A percentile compares a stretch with the other conserved stretches of the same genome.
Conservation (phyloP, 2,888 invertebrate genomes). For the Conops quadrifasciatus region DNA sequence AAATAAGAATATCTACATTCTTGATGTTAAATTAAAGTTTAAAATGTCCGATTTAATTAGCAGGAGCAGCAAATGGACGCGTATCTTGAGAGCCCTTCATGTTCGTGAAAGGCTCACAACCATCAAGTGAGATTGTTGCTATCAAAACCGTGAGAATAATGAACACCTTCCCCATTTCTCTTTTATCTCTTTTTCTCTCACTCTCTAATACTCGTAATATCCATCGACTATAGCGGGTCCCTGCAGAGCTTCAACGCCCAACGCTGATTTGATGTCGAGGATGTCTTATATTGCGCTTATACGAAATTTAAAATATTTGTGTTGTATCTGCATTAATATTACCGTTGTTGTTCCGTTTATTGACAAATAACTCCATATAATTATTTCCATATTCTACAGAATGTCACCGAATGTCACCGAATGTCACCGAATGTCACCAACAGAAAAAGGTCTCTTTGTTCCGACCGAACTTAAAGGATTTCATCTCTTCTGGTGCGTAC, state of each 20-base stretch:
- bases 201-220: background rate
- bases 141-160: too few species aligned
- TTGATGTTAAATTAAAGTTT: too few species aligned
- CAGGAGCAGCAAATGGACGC: too few species aligned
- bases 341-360: conserved; percentile 13
- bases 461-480: conserved; percentile 32
- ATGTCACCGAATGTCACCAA: conserved; percentile 11
- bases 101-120: too few species aligned
- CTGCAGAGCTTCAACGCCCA: background rate
- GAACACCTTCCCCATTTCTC: background rate
- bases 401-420: too few species aligned
- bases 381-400: conserved; percentile 33
- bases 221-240: background rate
- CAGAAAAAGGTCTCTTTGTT: too few species aligned
- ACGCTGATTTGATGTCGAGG: background rate
- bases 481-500: conserved; percentile 2
- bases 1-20: too few species aligned
- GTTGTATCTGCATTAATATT: too few species aligned
- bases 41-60: too few species aligned
- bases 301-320: conserved; percentile 9
- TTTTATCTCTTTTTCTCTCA: background rate
- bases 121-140: too few species aligned
- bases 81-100: too few species aligned
- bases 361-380: conserved; percentile 21
- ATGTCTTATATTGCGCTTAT: background rate